phyloP scores from a whole-genome alignment of 2,888 invertebrate species.

The Himalopsyche anomala region DNA sequence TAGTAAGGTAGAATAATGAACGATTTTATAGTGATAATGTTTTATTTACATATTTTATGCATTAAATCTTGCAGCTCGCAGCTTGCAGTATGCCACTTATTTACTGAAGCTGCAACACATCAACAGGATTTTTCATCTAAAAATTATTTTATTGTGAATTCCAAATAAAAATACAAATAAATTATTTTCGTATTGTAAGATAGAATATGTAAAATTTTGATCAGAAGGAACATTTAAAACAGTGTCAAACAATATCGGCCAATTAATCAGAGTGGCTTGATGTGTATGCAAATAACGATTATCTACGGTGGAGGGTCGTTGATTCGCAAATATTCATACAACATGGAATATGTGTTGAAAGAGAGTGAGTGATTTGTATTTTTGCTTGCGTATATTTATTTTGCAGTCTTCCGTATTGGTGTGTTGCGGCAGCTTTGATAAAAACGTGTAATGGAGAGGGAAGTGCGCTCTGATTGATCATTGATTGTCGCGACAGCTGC shows the following conservation, averaged over 20 bases:
- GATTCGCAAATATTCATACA: slow-evolving; percentile 24
- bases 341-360: neutral
- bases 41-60: no score
- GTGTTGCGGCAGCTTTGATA: slow-evolving; percentile 57
- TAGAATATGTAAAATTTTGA: neutral
- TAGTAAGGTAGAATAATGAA: no score
- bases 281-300: slow-evolving; percentile 42
- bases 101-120: no score
- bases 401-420: slow-evolving; percentile 18
- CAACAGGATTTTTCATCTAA: no score
- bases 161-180: no score
- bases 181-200: neutral
- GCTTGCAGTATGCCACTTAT: no score
- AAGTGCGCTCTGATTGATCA: slow-evolving; percentile 58
- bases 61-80: no score
- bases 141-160: no score
- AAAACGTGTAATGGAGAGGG: slow-evolving; percentile 60
- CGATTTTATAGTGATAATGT: no score
- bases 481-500: slow-evolving; percentile 62
- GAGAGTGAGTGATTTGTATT: slow-evolving; percentile 28
- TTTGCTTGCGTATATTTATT: slow-evolving; percentile 34
- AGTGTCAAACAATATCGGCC: slow-evolving; percentile 27
- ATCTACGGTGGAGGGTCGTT: slow-evolving; percentile 17
- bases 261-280: slow-evolving; percentile 41
- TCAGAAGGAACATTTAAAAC: slow-evolving; percentile 6